Evolutionary conservation across 2,888 invertebrate genomes (phyloP).

Genomic region (Chrysotoxum bicinctum): DNA sequence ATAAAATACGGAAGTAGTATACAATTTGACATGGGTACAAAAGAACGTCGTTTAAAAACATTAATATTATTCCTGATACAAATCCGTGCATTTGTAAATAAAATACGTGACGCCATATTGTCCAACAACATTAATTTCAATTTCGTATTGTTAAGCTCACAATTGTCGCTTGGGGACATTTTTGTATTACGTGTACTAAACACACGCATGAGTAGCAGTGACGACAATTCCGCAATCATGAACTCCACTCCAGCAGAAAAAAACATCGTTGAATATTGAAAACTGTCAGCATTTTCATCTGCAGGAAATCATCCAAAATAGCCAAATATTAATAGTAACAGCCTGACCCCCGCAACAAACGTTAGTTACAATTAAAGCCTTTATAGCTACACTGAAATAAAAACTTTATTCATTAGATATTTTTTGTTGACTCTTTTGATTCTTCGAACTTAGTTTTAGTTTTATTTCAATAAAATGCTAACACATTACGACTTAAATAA

Average conservation of each 20-base stretch:
- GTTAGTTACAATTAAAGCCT: neutral
- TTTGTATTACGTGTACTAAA: neutral
- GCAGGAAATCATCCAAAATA: neutral
- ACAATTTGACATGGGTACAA: too few relatives aligned
- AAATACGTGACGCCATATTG: neutral
- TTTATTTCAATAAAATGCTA: too few relatives aligned
- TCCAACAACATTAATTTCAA: neutral
- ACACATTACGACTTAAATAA: too few relatives aligned
- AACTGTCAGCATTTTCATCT: neutral
- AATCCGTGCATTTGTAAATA: neutral
- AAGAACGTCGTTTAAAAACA: neutral
- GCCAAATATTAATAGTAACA: neutral
- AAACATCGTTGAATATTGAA: neutral
- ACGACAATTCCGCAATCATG: neutral
- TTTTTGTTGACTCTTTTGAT: too few relatives aligned
- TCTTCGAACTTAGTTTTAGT: too few relatives aligned
- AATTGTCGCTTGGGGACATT: neutral
- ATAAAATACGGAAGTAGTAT: too few relatives aligned
- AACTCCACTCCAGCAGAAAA: neutral
- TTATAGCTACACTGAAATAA: neutral
- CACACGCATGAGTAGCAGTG: neutral
- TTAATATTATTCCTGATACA: neutral
- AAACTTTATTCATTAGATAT: neutral
- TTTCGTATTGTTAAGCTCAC: neutral
- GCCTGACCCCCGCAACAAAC: neutral